Percentiles rank a stretch among this genome's conserved stretches.
These are phyloP conservation scores for Paratilapia polleni DNA, from an alignment of 2,113 vertebrate genomes.

Conservation along the genomic window DNA sequence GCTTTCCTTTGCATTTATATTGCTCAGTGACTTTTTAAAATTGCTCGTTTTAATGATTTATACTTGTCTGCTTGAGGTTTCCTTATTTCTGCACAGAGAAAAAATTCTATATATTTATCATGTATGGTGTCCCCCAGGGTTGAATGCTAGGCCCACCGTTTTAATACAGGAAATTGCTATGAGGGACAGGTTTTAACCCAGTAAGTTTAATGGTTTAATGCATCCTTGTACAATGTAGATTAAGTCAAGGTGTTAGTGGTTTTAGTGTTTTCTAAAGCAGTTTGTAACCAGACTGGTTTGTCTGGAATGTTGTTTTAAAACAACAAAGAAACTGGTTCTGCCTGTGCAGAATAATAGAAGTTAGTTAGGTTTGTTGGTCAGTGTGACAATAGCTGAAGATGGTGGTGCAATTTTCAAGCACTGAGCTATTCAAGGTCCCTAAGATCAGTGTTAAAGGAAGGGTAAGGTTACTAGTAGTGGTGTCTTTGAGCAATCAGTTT, in stretches of 20 bases:
- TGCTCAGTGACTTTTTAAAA: not conserved
- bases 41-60: not conserved
- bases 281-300: slow-evolving; percentile 45
- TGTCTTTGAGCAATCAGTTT: not conserved
- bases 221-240: not conserved
- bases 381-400: not conserved
- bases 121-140: not conserved
- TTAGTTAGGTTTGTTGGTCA: slow-evolving; percentile 7
- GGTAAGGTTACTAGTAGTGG: not conserved
- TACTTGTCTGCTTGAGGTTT: not conserved
- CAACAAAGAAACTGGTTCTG: slow-evolving; percentile 54
- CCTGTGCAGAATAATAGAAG: slow-evolving; percentile 15
- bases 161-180: not conserved
- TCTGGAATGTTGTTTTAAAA: slow-evolving; percentile 28
- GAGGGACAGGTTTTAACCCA: not conserved
- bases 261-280: not conserved
- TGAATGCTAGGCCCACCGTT: not conserved
- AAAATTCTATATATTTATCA: not conserved
- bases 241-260: not conserved
- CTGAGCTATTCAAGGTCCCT: not conserved
- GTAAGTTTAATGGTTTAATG: not conserved
- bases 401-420: not conserved
- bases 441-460: not conserved
- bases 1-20: not conserved
- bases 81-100: not conserved